Conservation (phyloP, 2,888 invertebrate genomes). For the Eristalinus sepulchralis region DNA sequence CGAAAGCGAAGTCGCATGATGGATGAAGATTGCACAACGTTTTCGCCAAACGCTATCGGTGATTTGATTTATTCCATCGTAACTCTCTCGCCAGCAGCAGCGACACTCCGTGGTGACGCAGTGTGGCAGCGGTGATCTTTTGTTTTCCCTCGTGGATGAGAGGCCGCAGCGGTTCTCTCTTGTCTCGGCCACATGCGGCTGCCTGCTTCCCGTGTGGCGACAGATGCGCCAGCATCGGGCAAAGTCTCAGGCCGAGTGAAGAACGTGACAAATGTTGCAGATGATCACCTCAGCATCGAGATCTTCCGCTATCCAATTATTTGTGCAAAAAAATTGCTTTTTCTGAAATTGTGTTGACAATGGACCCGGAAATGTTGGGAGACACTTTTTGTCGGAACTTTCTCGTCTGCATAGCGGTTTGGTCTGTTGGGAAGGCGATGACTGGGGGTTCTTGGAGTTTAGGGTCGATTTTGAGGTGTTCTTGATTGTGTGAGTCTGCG, state of each 20-base stretch:
- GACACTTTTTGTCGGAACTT: too few species aligned
- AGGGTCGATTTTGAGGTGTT: too few species aligned
- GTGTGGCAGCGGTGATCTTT: background rate
- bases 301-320: conserved; percentile 59
- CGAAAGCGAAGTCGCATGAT: background rate
- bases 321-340: conserved; percentile 1
- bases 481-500: too few species aligned
- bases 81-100: background rate
- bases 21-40: background rate
- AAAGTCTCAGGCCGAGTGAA: conserved; percentile 5
- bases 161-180: background rate
- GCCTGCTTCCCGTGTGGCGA: background rate
- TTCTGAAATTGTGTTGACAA: background rate
- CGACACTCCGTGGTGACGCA: background rate
- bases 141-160: background rate
- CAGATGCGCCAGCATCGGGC: background rate
- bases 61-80: background rate
- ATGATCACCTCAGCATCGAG: conserved; percentile 13
- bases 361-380: too few species aligned
- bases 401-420: too few species aligned
- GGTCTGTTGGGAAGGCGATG: too few species aligned
- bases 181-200: background rate
- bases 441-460: too few species aligned
- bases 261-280: conserved; percentile 46
- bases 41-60: background rate